These are phyloP conservation scores for Amblyjoppa proteus DNA, from an alignment of 2,888 invertebrate species.

Conservation along the genomic window DNA sequence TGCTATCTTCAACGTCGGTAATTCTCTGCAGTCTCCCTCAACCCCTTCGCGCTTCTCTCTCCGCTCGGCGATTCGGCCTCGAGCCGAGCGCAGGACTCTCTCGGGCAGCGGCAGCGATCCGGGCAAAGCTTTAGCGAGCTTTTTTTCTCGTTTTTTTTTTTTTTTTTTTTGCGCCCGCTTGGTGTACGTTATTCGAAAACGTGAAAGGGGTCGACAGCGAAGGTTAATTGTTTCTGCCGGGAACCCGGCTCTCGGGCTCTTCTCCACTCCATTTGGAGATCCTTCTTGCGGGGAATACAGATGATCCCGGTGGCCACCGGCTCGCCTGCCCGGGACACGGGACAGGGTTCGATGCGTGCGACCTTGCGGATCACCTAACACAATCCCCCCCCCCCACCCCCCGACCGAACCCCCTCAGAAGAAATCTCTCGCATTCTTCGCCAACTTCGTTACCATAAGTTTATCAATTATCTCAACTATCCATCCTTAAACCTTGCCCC, in stretches of 20 bases:
- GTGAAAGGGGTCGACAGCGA: constrained; percentile 63
- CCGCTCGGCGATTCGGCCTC: constrained; percentile 18
- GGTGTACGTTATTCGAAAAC: constrained; percentile 65
- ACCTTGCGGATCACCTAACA: constrained; percentile 34
- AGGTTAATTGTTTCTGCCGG: constrained; percentile 69
- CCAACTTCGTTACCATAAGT: constrained; percentile 66
- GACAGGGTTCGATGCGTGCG: constrained; percentile 25
- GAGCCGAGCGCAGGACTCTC: not conserved
- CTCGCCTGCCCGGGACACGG: not conserved
- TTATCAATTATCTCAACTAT: constrained; percentile 61
- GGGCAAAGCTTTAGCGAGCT: constrained; percentile 63
- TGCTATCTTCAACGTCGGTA: constrained; percentile 55
- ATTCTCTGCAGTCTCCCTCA: constrained; percentile 25
- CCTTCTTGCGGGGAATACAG: constrained; percentile 35
- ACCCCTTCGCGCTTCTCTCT: constrained; percentile 23
- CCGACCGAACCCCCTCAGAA: not conserved
- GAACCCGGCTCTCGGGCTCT: constrained; percentile 10
- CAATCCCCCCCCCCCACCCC: not conserved
- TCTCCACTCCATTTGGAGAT: constrained; percentile 43
- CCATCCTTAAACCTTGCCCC: not conserved
- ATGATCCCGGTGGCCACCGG: not conserved
- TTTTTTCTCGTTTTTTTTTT: constrained; percentile 29
- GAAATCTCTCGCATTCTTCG: constrained; percentile 56
- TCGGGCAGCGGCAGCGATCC: constrained; percentile 34
- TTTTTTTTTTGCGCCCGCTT: not conserved